phyloP scores from a whole-genome alignment of 2,113 vertebrate genomes.

The Marcusenius ussheri region DNA sequence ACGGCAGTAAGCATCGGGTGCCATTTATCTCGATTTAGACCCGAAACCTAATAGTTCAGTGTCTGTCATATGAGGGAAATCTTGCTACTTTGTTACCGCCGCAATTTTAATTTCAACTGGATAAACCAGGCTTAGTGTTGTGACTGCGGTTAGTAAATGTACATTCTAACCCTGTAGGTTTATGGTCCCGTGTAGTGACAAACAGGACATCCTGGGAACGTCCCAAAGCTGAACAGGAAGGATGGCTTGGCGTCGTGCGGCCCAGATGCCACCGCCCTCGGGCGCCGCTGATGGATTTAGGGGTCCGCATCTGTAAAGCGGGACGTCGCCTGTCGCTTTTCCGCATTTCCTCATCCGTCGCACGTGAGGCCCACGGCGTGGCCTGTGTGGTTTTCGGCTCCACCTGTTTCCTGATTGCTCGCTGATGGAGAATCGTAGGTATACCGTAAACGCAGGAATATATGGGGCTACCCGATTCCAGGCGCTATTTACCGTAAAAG shows the following conservation, averaged over 20 bases:
- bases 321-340: background rate
- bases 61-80: background rate
- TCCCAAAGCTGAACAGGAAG: slow-evolving; percentile 6
- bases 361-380: background rate
- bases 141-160: background rate
- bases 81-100: background rate
- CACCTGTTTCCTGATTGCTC: background rate
- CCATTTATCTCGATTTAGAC: background rate
- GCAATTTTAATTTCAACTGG: background rate
- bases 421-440: background rate
- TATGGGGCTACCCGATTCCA: background rate
- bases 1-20: background rate
- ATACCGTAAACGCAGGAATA: background rate
- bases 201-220: background rate
- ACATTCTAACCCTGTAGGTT: background rate
- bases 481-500: background rate
- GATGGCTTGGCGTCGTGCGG: background rate
- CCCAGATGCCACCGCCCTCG: background rate
- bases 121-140: background rate
- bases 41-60: background rate
- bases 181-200: background rate
- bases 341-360: background rate
- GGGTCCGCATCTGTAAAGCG: background rate
- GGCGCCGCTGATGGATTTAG: background rate
- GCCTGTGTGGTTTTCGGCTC: background rate